Conservation (phyloP, 2,888 invertebrate genomes). For the Protula sp. region DNA sequence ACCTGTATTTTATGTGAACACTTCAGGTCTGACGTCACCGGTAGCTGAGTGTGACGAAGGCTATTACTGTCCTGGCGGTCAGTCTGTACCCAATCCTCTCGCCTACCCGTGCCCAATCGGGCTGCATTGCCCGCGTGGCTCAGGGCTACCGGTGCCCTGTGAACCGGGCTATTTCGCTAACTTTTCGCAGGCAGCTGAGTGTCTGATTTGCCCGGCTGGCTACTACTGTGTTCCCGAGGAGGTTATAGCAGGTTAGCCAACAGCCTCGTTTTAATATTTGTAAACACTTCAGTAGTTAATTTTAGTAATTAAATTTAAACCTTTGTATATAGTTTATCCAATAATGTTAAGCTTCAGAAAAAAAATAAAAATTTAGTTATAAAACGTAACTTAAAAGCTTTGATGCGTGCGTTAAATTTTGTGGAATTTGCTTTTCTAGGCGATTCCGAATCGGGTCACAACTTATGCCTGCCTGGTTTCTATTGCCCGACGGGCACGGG, state of each 20-base stretch:
- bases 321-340: too few relatives aligned
- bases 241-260: slow-evolving; percentile 32
- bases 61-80: slow-evolving; percentile 47
- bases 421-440: slow-evolving; percentile 23
- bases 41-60: slow-evolving; percentile 43
- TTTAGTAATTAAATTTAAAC: too few relatives aligned
- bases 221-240: slow-evolving; percentile 50
- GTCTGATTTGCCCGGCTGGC: slow-evolving; percentile 40
- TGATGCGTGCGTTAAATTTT: too few relatives aligned
- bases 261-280: too few relatives aligned
- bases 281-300: not conserved
- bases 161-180: slow-evolving; percentile 43
- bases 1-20: too few relatives aligned
- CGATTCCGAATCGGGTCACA: slow-evolving; percentile 38
- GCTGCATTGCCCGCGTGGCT: slow-evolving; percentile 44
- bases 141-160: slow-evolving; percentile 39
- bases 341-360: too few relatives aligned
- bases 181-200: slow-evolving; percentile 37
- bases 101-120: slow-evolving; percentile 45
- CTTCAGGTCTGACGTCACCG: slow-evolving; percentile 36
- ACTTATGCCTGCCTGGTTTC: slow-evolving; percentile 43
- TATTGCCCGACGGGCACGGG: slow-evolving; percentile 47
- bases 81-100: slow-evolving; percentile 36
- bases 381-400: too few relatives aligned
- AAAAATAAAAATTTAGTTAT: too few relatives aligned